Conservation (phyloP, 2,113 vertebrate genomes). For the Epinephelus lanceolatus region DNA sequence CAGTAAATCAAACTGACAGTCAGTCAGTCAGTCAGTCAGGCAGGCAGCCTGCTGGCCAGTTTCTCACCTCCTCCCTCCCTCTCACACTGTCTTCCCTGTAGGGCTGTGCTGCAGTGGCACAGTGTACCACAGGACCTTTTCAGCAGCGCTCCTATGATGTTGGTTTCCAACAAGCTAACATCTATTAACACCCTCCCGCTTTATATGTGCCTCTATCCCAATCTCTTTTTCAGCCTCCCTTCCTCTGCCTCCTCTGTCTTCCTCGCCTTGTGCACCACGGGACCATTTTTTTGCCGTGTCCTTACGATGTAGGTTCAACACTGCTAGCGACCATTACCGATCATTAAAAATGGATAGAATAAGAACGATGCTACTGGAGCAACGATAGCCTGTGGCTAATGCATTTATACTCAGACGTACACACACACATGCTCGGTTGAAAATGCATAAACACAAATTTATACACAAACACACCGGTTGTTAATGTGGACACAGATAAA, state of each 20-base stretch:
- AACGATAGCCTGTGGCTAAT: slow-evolving; percentile 72
- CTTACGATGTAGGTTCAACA: slow-evolving; percentile 59
- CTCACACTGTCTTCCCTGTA: slow-evolving; percentile 36
- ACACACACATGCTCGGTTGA: slow-evolving; percentile 9
- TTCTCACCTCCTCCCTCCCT: slow-evolving; percentile 55
- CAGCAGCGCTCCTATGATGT: slow-evolving; percentile 40
- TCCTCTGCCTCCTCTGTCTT: slow-evolving; percentile 26
- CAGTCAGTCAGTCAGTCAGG: slow-evolving; percentile 10
- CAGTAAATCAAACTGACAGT: slow-evolving; percentile 62
- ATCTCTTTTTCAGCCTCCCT: slow-evolving; percentile 29
- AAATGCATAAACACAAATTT: slow-evolving; percentile 37
- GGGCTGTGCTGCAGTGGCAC: slow-evolving; percentile 46
- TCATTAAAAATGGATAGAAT: slow-evolving; percentile 81
- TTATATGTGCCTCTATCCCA: slow-evolving; percentile 24
- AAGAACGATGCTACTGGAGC: slow-evolving; percentile 69
- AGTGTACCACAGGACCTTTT: slow-evolving; percentile 54
- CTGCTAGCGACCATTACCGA: slow-evolving; percentile 76
- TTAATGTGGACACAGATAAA: slow-evolving; percentile 20
- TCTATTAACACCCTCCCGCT: slow-evolving; percentile 58
- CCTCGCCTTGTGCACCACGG: slow-evolving; percentile 28
- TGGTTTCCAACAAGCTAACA: slow-evolving; percentile 61
- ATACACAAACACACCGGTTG: slow-evolving; percentile 33
- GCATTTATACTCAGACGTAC: slow-evolving; percentile 54
- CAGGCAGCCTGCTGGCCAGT: slow-evolving; percentile 46
- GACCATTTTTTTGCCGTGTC: slow-evolving; percentile 50